Evolutionary conservation across 2,113 vertebrate genomes (phyloP).

Genomic region (Poeciliopsis retropinna): DNA sequence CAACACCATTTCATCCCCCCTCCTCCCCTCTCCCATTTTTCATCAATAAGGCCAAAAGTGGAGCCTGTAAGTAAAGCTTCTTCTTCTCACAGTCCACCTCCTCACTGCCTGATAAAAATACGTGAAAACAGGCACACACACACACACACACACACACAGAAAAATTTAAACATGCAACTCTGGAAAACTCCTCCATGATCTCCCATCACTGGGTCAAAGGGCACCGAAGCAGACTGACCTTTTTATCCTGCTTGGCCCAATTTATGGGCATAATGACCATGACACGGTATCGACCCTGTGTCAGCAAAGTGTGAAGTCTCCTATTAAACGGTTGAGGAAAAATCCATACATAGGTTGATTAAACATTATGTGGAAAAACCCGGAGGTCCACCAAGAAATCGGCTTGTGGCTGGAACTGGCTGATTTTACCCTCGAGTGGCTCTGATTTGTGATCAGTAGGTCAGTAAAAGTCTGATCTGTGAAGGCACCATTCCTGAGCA

Average conservation of each 20-base stretch:
- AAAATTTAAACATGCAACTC: conserved; percentile 35
- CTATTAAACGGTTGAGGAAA: conserved; percentile 60
- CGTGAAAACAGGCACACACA: conserved; percentile 31
- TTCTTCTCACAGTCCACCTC: conserved; percentile 54
- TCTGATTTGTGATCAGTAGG: not conserved
- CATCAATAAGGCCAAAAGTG: conserved; percentile 30
- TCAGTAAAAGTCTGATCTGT: not conserved
- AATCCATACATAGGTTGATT: conserved; percentile 63
- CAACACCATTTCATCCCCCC: conserved; percentile 47
- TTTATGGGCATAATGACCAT: conserved; percentile 73
- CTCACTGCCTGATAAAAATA: conserved; percentile 43
- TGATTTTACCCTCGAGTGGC: not conserved
- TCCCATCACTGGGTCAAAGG: conserved; percentile 67
- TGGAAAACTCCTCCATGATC: conserved; percentile 42
- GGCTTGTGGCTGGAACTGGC: not conserved
- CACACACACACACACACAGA: conserved; percentile 13
- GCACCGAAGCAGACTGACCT: conserved; percentile 52
- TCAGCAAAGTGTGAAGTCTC: conserved; percentile 51
- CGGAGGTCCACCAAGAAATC: not conserved
- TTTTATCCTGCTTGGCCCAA: conserved; percentile 75
- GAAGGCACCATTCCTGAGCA: not conserved
- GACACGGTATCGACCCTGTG: conserved; percentile 59
- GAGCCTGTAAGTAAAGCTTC: conserved; percentile 51
- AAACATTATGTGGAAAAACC: conserved; percentile 31
- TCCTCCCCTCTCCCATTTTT: conserved; percentile 15